phyloP scores from a whole-genome alignment of 2,113 vertebrate genomes.

The Excalfactoria chinensis region DNA sequence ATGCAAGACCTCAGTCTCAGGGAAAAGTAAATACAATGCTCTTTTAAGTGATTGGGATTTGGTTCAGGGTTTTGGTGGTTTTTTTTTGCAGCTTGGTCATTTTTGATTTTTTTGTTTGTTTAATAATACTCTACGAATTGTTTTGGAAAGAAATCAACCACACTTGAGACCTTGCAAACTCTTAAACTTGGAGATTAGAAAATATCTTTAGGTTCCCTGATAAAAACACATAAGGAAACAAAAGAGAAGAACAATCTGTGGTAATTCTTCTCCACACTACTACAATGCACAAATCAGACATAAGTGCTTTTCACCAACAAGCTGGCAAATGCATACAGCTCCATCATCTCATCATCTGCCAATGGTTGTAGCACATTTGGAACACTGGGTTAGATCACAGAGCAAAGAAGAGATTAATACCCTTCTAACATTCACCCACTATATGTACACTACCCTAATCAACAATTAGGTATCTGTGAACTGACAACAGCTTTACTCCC shows the following conservation, averaged over 20 bases:
- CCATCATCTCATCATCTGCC: background rate
- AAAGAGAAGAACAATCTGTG: background rate
- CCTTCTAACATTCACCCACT: background rate
- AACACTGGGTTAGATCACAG: background rate
- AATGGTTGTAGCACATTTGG: background rate
- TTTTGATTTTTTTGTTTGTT: background rate
- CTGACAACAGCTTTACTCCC: background rate
- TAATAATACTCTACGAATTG: background rate
- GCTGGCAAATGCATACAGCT: background rate
- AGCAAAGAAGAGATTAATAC: background rate
- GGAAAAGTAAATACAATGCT: too few relatives aligned
- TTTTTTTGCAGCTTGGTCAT: too few relatives aligned
- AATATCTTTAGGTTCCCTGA: background rate
- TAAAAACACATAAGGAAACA: slow-evolving; percentile 1
- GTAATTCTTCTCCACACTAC: background rate
- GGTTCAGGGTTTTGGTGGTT: too few relatives aligned
- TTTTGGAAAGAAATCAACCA: background rate
- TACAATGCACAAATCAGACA: background rate
- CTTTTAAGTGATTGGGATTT: too few relatives aligned
- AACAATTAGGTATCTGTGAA: background rate
- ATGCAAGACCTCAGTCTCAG: too few relatives aligned
- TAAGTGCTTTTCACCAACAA: background rate
- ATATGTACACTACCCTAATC: background rate
- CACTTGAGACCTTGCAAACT: background rate
- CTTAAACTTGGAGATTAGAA: background rate